Percentiles rank a stretch among this genome's conserved stretches.
phyloP scores from a whole-genome alignment of 2,797 vertebrate genomes.

The Trachurus trachurus region DNA sequence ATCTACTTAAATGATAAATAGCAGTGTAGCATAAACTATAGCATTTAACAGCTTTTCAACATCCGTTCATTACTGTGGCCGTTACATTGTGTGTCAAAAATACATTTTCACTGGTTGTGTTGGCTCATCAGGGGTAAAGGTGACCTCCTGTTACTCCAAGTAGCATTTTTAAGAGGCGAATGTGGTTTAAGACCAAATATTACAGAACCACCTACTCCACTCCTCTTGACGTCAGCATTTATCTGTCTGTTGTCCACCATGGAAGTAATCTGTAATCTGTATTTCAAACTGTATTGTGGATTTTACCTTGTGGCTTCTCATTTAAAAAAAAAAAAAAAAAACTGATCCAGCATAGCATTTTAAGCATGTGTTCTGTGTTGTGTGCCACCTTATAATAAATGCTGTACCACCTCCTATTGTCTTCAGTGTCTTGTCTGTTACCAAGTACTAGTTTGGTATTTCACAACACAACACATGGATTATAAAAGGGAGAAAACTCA shows the following conservation, averaged over 20 bases:
- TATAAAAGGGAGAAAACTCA: no score
- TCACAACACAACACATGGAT: no score
- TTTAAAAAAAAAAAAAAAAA: conserved; percentile 3
- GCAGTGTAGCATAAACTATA: background rate
- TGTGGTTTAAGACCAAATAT: conserved; percentile 64
- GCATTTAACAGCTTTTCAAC: conserved; percentile 26
- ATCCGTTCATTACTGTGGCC: conserved; percentile 39
- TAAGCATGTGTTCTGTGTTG: conserved; percentile 69
- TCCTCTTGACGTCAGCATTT: conserved; percentile 37
- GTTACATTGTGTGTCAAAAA: conserved; percentile 29
- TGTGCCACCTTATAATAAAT: conserved; percentile 76
- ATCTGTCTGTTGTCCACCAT: conserved; percentile 37
- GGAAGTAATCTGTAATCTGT: conserved; percentile 37
- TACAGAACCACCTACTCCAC: conserved; percentile 25
- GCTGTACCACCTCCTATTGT: conserved; percentile 54
- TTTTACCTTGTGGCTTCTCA: conserved; percentile 55
- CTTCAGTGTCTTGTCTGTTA: conserved; percentile 32
- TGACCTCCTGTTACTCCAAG: conserved; percentile 25
- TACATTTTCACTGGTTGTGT: conserved; percentile 3
- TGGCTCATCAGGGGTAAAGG: conserved; percentile 27
- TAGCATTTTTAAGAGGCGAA: conserved; percentile 50
- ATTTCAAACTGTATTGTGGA: conserved; percentile 34
- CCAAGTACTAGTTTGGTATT: no score
- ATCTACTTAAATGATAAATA: conserved; percentile 14
- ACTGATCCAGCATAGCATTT: conserved; percentile 61